Evolutionary conservation across 2,113 vertebrate species (phyloP), one percentile per base, ranked within the genome.

Genomic region (Megaleporinus macrocephalus): DNA sequence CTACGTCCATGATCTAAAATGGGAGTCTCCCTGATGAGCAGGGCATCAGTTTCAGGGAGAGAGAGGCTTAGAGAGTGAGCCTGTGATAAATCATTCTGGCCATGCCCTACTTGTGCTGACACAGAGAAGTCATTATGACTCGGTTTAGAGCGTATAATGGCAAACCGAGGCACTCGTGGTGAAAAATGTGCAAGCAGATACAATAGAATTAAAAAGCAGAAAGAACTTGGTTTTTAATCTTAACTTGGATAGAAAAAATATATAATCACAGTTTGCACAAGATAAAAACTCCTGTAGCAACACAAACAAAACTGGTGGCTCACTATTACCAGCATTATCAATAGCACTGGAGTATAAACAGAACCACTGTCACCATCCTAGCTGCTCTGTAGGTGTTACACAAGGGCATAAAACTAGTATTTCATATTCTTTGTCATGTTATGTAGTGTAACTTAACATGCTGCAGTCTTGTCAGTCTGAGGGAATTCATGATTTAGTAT

Each of bases 81-180:
- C 26, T 73, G 68, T 24, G 55, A 80, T 80, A 78, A 78, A 81
- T 81, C 79, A 81, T 51, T 78, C 66, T 33, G 47, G 20, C 57
- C 11, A 6, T 81, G 83, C 33, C 83, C 83, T 84, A 84, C 66
- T 81, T 84, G 44, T 72, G 83, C 57, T 65, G n/a, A 44, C 73
- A 57, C 44, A 68, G 41, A 62, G 20, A 49, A 76, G 47, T 14
- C 66, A n/a, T 49, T 44, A 29, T 59, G 66, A 22, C 36, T 79
- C 12, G 18, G 33, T 70, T 57, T 70, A n/a, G 68, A 62, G 14
- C 10, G 53, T 15, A 61, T 53, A n/a, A n/a, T 29, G 68, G 16
- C 36, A 30, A 14, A 70, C 10, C n/a, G 13, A 68, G 65, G 65
- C 29, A 33, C n/a, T 9, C 16, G 29, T 22, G n/a, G 36, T 24